Evolutionary conservation across 2,797 vertebrate genomes (phyloP), one percentile per base, ranked within the genome.

Genomic region (Spea hammondii): DNA sequence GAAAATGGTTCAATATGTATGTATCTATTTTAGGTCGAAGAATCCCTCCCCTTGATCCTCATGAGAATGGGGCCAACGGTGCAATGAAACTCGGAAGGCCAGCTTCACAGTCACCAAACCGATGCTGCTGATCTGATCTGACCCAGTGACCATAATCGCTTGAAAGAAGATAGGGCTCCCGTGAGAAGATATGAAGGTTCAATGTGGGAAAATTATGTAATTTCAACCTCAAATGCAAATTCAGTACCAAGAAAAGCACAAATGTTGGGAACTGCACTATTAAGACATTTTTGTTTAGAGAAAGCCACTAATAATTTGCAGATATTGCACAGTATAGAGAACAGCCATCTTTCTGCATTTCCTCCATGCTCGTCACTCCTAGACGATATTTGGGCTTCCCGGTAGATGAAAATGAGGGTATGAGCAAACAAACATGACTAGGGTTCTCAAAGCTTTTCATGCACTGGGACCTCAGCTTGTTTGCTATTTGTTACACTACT

Each of bases 71-170:
- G 59, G 95, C 92, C 88, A 95, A 91, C 14, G 95, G 96, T 65
- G 93, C 94, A 65, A 95, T 99, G 83, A 96, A 95, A 86, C 89
- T 98, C 64, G 93, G 86, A 77, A 92, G 93, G 83, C 93, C 90
- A 86, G 86, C 91, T 4, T 54, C 88, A 81, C 89, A 91, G 48
- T 82, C 83, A 65, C 73, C 88, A 85, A 94, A 91, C 85, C 91
- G 93, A 80, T 99, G 98, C 93, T 99, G 98, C 91, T 98, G 95
- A 93, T 90, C 91, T 98, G 95, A 93, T 90, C 79, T 66, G 70
- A 11, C 77, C 32, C 54, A 76, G 1, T 12, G n/a, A 79, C 76
- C 78, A 60, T 10, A 5, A 17, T 62, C 14, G n/a, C 6, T 62
- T 32, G n/a, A 59, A 59, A 10, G 12, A 59, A 59, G 55, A 59